These are phyloP conservation scores for Luperina testacea DNA, from an alignment of 2,888 invertebrate genomes.

Conservation along the genomic window DNA sequence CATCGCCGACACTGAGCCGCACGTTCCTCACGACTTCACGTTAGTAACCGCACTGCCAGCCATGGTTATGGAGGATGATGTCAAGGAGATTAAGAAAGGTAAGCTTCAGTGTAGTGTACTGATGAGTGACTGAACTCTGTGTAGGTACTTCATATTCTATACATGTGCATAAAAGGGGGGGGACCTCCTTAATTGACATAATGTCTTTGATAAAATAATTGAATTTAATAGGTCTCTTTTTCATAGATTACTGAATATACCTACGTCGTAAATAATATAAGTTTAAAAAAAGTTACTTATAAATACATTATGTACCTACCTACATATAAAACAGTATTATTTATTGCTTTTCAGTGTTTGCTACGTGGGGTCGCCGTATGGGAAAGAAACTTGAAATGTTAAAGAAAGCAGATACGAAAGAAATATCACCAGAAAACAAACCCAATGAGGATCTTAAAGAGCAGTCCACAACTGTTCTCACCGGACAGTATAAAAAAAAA, in stretches of 20 bases:
- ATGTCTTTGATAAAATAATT: neutral
- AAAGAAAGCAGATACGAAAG: conserved; percentile 92
- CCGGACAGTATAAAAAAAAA: conserved; percentile 89
- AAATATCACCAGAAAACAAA: conserved; percentile 83
- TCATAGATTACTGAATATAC: neutral
- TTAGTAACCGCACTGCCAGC: conserved; percentile 94
- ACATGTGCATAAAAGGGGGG: too few species aligned
- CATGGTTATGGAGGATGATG: conserved; percentile 93
- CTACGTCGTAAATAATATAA: neutral
- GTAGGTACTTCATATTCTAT: neutral
- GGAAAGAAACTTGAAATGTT: conserved; percentile 94
- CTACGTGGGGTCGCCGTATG: conserved; percentile 94
- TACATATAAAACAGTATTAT: neutral
- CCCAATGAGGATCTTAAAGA: conserved; percentile 76
- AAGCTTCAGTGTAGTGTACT: conserved; percentile 27
- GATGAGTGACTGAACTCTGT: neutral
- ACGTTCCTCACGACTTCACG: conserved; percentile 91
- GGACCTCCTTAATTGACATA: neutral
- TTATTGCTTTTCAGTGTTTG: conserved; percentile 87
- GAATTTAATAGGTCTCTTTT: neutral
- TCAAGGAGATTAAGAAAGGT: conserved; percentile 91
- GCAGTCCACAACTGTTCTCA: conserved; percentile 78
- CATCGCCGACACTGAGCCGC: conserved; percentile 89
- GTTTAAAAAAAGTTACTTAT: neutral
- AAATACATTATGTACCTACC: neutral